Conservation (phyloP, 2,113 vertebrate species). For the Oophaga pumilio region DNA sequence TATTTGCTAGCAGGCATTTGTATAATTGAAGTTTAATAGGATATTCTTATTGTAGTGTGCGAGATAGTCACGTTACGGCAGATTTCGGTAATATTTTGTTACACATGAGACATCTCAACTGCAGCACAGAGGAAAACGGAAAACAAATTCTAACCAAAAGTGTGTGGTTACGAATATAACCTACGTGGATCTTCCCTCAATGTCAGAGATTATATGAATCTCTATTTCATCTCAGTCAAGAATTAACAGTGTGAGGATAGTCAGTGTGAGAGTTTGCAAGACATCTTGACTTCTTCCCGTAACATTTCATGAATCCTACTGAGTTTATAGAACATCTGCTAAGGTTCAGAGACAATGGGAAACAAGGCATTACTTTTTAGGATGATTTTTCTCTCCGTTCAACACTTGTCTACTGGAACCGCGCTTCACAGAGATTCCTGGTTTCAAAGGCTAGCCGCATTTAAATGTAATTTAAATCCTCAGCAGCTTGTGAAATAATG, state of each 20-base stretch:
- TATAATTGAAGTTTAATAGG: slow-evolving; percentile 53
- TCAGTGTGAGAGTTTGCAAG: slow-evolving; percentile 21
- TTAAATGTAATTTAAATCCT: slow-evolving; percentile 28
- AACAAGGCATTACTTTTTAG: not conserved
- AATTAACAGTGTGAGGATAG: slow-evolving; percentile 1
- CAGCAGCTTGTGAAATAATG: slow-evolving; percentile 26
- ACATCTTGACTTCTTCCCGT: not conserved
- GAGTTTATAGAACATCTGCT: slow-evolving; percentile 12
- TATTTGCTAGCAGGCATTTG: slow-evolving; percentile 54
- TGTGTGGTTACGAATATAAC: not conserved
- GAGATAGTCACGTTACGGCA: slow-evolving; percentile 29
- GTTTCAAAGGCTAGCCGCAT: not conserved
- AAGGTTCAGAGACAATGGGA: slow-evolving; percentile 16
- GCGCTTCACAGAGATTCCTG: not conserved
- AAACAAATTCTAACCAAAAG: not conserved
- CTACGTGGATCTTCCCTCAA: not conserved
- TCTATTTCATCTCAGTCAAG: not conserved
- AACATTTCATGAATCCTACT: not conserved
- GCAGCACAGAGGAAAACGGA: not conserved
- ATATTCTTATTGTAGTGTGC: slow-evolving; percentile 43
- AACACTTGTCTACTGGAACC: not conserved
- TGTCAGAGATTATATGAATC: not conserved
- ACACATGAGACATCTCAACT: not conserved
- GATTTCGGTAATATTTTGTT: slow-evolving; percentile 43
- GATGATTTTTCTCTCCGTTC: slow-evolving; percentile 1